Conservation (phyloP, 2,888 invertebrate genomes). For the Drosophila eohydei region DNA sequence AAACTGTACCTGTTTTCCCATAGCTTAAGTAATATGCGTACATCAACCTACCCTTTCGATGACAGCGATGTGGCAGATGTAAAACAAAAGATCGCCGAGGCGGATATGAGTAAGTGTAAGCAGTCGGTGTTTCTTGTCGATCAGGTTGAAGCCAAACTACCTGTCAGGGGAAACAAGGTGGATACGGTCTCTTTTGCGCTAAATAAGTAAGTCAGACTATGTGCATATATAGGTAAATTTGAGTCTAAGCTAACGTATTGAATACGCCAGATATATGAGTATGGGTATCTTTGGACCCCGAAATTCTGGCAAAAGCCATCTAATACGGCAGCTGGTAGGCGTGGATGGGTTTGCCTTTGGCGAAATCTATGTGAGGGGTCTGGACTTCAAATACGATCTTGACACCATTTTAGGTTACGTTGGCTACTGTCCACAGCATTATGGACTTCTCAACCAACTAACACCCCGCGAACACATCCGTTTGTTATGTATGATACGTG, state of each 20-base stretch:
- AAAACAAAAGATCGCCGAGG: slow-evolving; percentile 85
- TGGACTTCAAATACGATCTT: slow-evolving; percentile 86
- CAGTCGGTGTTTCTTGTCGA: slow-evolving; percentile 85
- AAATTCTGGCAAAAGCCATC: slow-evolving; percentile 93
- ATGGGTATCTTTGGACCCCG: slow-evolving; percentile 92
- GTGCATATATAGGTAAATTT: too few relatives aligned
- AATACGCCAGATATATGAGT: slow-evolving; percentile 86
- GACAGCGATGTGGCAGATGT: slow-evolving; percentile 87
- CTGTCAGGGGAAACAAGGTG: slow-evolving; percentile 46
- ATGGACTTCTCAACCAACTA: slow-evolving; percentile 88
- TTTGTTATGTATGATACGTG: slow-evolving; percentile 88
- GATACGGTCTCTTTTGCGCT: slow-evolving; percentile 78
- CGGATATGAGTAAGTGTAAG: slow-evolving; percentile 83
- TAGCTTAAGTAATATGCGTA: slow-evolving; percentile 60
- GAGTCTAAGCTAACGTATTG: neutral
- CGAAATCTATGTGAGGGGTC: slow-evolving; percentile 88
- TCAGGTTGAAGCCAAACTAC: slow-evolving; percentile 74
- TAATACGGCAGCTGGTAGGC: slow-evolving; percentile 94
- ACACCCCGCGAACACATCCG: slow-evolving; percentile 89
- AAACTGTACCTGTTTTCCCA: neutral
- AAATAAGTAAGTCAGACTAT: slow-evolving; percentile 61
- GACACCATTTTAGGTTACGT: slow-evolving; percentile 87
- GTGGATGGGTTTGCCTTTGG: slow-evolving; percentile 89
- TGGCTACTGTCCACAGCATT: slow-evolving; percentile 89
- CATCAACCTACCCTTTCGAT: slow-evolving; percentile 81